Evolutionary conservation across 2,888 invertebrate species (phyloP), one percentile per base, ranked within the genome.

Genomic region (Patella depressa): DNA sequence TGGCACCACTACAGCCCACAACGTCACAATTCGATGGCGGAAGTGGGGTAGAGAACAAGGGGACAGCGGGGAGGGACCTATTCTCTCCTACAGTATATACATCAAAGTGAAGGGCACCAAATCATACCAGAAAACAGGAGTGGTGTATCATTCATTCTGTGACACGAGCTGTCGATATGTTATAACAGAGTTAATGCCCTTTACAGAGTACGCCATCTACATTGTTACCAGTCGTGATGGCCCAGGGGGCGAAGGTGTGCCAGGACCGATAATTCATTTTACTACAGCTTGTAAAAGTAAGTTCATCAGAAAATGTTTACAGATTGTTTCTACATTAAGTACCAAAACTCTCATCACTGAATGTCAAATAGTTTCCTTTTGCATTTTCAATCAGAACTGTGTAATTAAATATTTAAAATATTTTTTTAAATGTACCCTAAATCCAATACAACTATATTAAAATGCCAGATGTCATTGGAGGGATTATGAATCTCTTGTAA

Each of bases 151-250:
- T 29, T 53, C 82, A 12, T 79, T 78, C 72, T 84, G 81, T 76
- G 75, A 83, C 79, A 55, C 24, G 24, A 12, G 19, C 19, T 88
- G 88, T 81, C 82, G 82, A 75, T 86, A 83, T 74, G 84, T 84
- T 11, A 74, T 90, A 17, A 81, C 80, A 0, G 86, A 86, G 71
- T 85, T 90, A 17, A 72, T 78, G 17, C 86, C 90, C 3, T 87
- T 88, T 81, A 86, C 88, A 3, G 81, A 83, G 75, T 90, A 90
- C 79, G 84, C 85, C 55, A 82, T 89, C 19, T 86, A 86, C 76
- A 82, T 88, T 19, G 82, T 87, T 0, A 85, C 84, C 2, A 74
- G 84, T 17, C 76, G 88, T 69, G 84, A 86, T 15, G 88, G 87
- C 0, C 84, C 87, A 45, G 85, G 86, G 1, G 86, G 86, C 19